A percentile compares a stretch with the other conserved stretches of the same genome.
phyloP scores from a whole-genome alignment of 2,113 vertebrate species.

The Diphyllodes magnificus region DNA sequence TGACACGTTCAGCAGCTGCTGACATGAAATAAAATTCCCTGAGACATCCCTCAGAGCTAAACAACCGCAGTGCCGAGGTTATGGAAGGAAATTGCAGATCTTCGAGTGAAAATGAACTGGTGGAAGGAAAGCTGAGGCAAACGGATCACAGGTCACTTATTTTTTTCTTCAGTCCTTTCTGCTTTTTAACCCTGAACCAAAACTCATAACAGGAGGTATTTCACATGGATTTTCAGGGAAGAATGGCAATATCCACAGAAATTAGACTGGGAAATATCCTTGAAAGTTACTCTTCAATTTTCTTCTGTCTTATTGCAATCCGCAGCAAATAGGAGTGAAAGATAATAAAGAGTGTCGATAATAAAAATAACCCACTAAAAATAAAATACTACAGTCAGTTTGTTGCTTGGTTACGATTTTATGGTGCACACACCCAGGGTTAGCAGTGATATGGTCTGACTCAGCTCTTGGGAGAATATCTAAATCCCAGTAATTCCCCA shows the following conservation, averaged over 20 bases:
- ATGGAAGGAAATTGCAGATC: background rate
- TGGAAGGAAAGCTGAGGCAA: background rate
- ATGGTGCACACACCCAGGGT: background rate
- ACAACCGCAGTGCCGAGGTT: background rate
- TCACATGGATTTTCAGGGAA: background rate
- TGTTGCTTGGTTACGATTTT: background rate
- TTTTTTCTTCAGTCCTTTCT: background rate
- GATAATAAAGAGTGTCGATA: background rate
- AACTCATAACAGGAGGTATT: background rate
- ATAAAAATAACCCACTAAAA: background rate
- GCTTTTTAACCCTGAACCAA: background rate
- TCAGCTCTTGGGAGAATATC: background rate
- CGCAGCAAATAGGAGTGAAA: rapidly evolving
- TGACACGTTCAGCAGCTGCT: background rate
- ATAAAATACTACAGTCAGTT: background rate
- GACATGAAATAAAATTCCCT: background rate
- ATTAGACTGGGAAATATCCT: background rate
- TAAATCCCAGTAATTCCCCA: background rate
- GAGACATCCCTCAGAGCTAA: background rate
- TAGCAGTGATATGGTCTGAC: background rate
- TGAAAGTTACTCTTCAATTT: background rate
- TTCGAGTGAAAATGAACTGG: background rate
- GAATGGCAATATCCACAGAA: background rate
- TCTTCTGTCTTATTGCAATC: background rate
- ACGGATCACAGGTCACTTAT: background rate